phyloP scores from a whole-genome alignment of 2,113 vertebrate genomes.

The Regulus satrapa region DNA sequence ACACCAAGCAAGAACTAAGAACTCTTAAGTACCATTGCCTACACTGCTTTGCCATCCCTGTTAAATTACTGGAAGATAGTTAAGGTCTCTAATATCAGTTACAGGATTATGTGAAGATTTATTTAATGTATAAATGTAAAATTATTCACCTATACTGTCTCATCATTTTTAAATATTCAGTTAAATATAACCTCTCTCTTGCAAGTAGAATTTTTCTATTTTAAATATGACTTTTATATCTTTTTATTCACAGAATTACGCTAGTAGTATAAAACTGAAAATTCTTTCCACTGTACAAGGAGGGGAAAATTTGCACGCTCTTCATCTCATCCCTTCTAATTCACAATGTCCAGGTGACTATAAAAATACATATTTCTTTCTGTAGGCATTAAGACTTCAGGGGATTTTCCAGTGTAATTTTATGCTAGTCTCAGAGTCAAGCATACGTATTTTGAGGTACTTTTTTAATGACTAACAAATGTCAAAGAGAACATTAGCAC shows the following conservation, averaged over 20 bases:
- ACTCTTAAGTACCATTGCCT: neutral
- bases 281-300: neutral
- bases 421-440: neutral
- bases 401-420: neutral
- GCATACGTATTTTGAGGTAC: neutral
- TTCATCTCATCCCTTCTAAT: neutral
- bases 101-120: neutral
- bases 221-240: neutral
- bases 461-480: neutral
- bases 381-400: neutral
- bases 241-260: neutral
- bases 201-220: neutral
- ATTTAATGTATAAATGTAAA: neutral
- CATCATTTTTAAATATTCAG: neutral
- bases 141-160: neutral
- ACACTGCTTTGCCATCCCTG: neutral
- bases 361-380: neutral
- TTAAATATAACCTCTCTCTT: neutral
- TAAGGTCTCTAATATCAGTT: neutral
- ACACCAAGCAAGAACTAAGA: neutral
- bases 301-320: neutral
- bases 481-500: neutral
- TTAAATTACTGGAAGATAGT: neutral
- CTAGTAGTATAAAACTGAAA: neutral
- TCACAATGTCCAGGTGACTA: neutral